Evolutionary conservation across 2,888 invertebrate species (phyloP).

Genomic region (Drosophila bunnanda): DNA sequence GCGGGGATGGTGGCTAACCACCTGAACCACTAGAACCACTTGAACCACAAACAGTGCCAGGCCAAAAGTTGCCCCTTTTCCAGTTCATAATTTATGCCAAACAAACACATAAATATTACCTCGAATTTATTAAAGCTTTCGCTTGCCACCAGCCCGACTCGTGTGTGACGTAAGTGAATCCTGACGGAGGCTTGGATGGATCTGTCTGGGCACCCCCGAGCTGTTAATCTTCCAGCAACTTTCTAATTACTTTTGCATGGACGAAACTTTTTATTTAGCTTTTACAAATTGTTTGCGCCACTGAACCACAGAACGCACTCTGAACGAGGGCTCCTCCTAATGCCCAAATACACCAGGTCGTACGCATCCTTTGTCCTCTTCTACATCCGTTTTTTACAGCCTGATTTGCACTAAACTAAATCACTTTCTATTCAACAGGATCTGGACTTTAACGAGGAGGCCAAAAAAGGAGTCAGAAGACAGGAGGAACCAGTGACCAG

Average conservation of each 20-base stretch:
- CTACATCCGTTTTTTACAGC: constrained; percentile 20
- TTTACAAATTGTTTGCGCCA: constrained; percentile 62
- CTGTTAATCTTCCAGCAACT: constrained; percentile 82
- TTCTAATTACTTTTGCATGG: constrained; percentile 82
- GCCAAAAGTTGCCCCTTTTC: constrained; percentile 36
- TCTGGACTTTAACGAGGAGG: constrained; percentile 26
- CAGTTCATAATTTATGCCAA: constrained; percentile 56
- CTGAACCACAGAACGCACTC: constrained; percentile 37
- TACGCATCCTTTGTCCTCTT: constrained; percentile 18
- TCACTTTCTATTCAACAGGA: constrained; percentile 76
- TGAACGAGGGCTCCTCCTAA: constrained; percentile 4
- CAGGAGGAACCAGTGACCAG: constrained; percentile 22
- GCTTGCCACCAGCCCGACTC: constrained; percentile 9
- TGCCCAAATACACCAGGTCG: neutral
- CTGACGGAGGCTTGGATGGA: neutral
- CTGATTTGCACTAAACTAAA: constrained; percentile 65
- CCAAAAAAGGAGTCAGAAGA: constrained; percentile 17
- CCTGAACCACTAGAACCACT: constrained; percentile 15
- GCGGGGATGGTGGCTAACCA: constrained; percentile 2
- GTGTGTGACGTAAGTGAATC: constrained; percentile 26
- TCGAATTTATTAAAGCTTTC: constrained; percentile 61
- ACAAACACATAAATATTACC: constrained; percentile 56
- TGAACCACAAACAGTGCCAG: constrained; percentile 67
- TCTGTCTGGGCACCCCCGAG: constrained; percentile 27
- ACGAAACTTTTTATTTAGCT: constrained; percentile 40